Base-by-base conservation (phyloP, 2,113 vertebrate genomes). In the Illadopsis cleaveri region DNA sequence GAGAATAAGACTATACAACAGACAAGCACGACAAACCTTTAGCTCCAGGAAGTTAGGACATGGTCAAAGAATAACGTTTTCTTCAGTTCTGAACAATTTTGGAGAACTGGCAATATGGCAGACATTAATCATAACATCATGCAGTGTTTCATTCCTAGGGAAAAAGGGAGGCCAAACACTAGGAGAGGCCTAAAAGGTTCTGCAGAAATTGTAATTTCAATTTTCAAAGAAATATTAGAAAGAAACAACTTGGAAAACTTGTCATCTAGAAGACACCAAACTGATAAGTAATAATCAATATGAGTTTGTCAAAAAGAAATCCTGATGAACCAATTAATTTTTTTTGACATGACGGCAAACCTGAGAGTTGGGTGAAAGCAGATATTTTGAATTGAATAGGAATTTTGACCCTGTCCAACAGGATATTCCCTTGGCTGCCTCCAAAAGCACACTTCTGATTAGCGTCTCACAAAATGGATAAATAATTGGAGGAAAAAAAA, bases 61-160 rank as follows among this genome's bases (percentile, higher is more conserved):
- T 5, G 23, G 57, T 4, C 1, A 2, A 60, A 69, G 33, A 68
- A 54, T 2, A 70, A 22, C 0, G 0, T 51, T 62, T 72, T 57
- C 18, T 80, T 82, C 51, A 50, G 20, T 50, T 76, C 35, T 72
- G 37, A 79, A 76, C 3, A 56, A 9, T 33, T 83, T 51, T 42
- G 1, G 9, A 68, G 72, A 86, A 42, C 10, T 38, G 11, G 3
- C 3, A 40, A 20, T 40, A 37, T 14, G 13, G 16, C 48, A 79
- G 44, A 51, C 24, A 69, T 54, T 45, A 54, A 64, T 82, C 9
- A n/a, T 21, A 57, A 17, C 7, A 38, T 42, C 30, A 61, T 12
- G 10, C 15, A 78, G 6, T 40, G 31, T 44, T 89, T 83, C 8
- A 22, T 58, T 90, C 35, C 51, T 58, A 68, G 19, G 45, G 21